Conservation (phyloP, 2,113 vertebrate genomes). For the Xiphophorus maculatus region DNA sequence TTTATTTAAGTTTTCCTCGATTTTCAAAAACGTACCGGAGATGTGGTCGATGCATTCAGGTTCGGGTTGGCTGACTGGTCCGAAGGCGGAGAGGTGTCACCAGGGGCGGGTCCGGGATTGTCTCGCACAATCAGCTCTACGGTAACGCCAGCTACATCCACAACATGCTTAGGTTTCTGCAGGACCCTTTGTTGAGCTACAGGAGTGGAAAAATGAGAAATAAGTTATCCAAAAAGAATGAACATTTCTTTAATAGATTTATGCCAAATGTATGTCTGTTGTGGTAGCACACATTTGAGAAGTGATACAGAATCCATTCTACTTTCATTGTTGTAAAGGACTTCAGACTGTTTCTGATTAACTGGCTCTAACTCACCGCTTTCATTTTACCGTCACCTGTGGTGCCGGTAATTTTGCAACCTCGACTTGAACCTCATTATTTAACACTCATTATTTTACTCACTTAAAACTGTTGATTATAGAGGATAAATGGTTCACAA, state of each 20-base stretch:
- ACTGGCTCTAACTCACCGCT: background rate
- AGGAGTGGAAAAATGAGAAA: background rate
- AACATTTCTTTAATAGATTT: no score
- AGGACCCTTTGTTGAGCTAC: constrained; percentile 62
- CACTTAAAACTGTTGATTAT: no score
- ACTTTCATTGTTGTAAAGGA: background rate
- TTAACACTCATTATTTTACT: background rate
- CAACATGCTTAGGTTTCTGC: constrained; percentile 24
- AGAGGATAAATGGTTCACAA: no score
- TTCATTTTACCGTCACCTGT: background rate
- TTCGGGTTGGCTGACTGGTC: background rate
- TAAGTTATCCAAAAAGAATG: no score
- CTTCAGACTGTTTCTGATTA: background rate
- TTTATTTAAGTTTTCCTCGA: background rate
- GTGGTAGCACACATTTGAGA: no score
- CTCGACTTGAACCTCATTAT: background rate
- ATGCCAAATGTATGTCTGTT: no score
- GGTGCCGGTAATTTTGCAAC: background rate
- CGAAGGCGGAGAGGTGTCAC: background rate
- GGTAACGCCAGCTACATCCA: constrained; percentile 17
- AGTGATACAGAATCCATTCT: background rate
- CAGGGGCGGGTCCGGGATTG: background rate
- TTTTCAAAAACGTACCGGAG: constrained; percentile 28
- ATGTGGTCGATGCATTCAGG: background rate
- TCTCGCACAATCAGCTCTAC: constrained; percentile 39